A percentile compares a stretch with the other conserved stretches of the same genome.
phyloP scores from a whole-genome alignment of 2,797 vertebrate species.

The Sebastes itinus region DNA sequence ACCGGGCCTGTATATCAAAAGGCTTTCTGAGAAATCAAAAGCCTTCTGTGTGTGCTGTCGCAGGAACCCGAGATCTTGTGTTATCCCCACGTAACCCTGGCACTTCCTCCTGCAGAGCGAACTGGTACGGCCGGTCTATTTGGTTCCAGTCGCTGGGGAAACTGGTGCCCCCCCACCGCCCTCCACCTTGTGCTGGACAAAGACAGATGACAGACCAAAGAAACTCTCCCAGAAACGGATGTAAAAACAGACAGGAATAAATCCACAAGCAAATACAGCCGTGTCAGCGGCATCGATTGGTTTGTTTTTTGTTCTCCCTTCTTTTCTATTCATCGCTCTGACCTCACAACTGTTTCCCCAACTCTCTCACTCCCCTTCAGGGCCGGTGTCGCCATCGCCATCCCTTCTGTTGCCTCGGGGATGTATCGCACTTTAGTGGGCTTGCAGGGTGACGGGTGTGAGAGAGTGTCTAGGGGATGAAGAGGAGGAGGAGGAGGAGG shows the following conservation, averaged over 20 bases:
- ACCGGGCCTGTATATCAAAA: neutral
- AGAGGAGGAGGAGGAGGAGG: neutral
- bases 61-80: constrained; percentile 13
- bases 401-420: constrained; percentile 37
- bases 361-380: neutral
- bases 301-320: constrained; percentile 23
- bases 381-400: neutral
- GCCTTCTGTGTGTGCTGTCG: constrained; percentile 1
- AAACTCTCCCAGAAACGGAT: constrained; percentile 36
- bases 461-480: constrained; percentile 8
- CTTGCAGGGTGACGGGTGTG: constrained; percentile 19
- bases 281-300: constrained; percentile 20
- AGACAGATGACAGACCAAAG: constrained; percentile 36
- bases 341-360: constrained; percentile 18
- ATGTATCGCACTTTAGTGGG: constrained; percentile 28
- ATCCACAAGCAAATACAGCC: constrained; percentile 32
- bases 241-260: constrained; percentile 28
- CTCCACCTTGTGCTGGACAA: constrained; percentile 15
- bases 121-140: constrained; percentile 29
- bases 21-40: constrained; percentile 41
- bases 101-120: neutral
- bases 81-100: constrained; percentile 11
- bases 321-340: constrained; percentile 13
- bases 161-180: constrained; percentile 4
- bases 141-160: constrained; percentile 38